These are phyloP conservation scores for Drosophila ironensis DNA, from an alignment of 1,140 invertebrate species.

Conservation along the genomic window DNA sequence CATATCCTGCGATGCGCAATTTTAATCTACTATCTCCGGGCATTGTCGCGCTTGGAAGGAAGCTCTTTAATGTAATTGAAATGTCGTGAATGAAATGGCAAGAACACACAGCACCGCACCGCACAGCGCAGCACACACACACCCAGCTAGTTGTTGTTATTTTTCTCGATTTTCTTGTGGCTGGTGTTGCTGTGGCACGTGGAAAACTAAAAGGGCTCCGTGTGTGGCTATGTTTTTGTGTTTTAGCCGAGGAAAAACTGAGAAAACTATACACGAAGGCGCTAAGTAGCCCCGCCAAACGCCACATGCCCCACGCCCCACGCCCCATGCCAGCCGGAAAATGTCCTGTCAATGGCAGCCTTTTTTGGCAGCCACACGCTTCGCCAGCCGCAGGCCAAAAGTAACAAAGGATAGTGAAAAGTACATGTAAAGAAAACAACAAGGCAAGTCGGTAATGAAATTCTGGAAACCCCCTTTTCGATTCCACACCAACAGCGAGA, in stretches of 20 bases:
- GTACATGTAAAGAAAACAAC: neutral
- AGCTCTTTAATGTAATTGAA: conserved; percentile 50
- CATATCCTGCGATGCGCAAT: conserved; percentile 8
- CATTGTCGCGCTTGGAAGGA: neutral
- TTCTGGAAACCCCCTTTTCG: no score
- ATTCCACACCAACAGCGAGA: no score
- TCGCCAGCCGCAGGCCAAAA: conserved; percentile 1
- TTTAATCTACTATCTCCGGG: conserved; percentile 17
- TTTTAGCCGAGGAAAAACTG: conserved; percentile 1
- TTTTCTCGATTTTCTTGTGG: conserved; percentile 6
- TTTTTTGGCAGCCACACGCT: conserved; percentile 16
- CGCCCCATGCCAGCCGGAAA: conserved; percentile 32
- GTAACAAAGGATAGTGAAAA: conserved; percentile 2
- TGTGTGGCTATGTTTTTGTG: neutral
- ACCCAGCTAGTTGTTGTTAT: conserved; percentile 16
- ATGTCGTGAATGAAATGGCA: conserved; percentile 57
- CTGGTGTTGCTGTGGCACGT: conserved; percentile 25
- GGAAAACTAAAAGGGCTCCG: conserved; percentile 35
- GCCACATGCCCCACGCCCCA: neutral
- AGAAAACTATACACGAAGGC: conserved; percentile 21
- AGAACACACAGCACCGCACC: no score
- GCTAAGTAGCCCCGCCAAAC: conserved; percentile 44
- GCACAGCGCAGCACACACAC: no score
- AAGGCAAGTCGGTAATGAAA: no score
- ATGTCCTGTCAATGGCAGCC: conserved; percentile 56